A percentile compares a stretch with the other conserved stretches of the same genome.
Evolutionary conservation across 1,140 invertebrate genomes (phyloP).

Genomic region (Helicorthomorpha holstii): DNA sequence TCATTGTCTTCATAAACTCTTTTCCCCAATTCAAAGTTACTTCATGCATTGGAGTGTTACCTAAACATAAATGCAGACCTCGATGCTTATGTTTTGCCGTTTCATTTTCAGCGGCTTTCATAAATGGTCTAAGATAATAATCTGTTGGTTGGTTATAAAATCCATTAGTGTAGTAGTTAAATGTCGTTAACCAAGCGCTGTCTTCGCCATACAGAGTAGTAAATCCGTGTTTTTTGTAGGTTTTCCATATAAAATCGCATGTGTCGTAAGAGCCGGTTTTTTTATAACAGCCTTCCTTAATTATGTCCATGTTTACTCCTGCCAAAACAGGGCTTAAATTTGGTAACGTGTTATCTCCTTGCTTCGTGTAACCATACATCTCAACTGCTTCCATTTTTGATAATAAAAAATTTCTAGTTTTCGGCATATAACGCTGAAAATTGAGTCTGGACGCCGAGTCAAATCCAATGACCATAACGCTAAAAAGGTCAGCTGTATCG

Average conservation of each 20-base stretch:
- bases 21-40: neutral
- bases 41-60: neutral
- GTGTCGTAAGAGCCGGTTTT: constrained; percentile 13
- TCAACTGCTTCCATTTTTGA: constrained; percentile 22
- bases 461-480: constrained; percentile 32
- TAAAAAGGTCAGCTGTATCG: constrained; percentile 7
- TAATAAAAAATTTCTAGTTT: constrained; percentile 27
- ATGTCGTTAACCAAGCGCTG: constrained; percentile 28
- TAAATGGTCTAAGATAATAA: constrained; percentile 28
- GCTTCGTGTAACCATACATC: constrained; percentile 27
- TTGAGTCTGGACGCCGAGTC: constrained; percentile 40
- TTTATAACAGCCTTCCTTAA: constrained; percentile 3
- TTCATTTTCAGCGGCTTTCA: constrained; percentile 9
- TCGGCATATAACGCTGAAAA: constrained; percentile 34
- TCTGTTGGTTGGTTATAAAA: constrained; percentile 28
- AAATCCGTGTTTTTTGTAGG: constrained; percentile 27
- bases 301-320: constrained; percentile 12
- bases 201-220: constrained; percentile 32
- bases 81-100: neutral
- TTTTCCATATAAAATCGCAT: constrained; percentile 32
- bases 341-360: constrained; percentile 29
- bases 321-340: constrained; percentile 27
- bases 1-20: neutral
- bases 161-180: constrained; percentile 29
- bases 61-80: neutral